These are phyloP conservation scores for Delphinus delphis DNA, from an alignment of 2,113 vertebrate genomes.

Conservation along the genomic window DNA sequence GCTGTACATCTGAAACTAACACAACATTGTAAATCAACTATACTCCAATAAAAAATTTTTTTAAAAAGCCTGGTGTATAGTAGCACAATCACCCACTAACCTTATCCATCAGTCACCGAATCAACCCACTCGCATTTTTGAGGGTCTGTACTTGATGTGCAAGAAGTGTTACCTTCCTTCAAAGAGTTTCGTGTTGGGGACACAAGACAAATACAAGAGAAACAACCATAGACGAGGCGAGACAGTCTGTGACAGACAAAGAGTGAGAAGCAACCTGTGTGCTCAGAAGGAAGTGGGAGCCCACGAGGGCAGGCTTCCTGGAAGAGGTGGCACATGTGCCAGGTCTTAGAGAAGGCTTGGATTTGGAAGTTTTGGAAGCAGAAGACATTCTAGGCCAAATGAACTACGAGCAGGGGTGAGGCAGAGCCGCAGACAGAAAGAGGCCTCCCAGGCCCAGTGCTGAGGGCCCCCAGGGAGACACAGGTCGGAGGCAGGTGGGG, in stretches of 20 bases:
- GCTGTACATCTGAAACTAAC: too few relatives aligned
- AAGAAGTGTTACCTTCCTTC: not conserved
- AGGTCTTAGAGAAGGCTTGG: not conserved
- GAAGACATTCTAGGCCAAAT: not conserved
- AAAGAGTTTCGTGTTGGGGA: not conserved
- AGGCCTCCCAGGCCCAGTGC: not conserved
- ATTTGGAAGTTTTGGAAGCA: not conserved
- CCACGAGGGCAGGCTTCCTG: not conserved
- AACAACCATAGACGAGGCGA: not conserved
- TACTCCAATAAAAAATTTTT: too few relatives aligned
- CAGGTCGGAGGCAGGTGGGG: too few relatives aligned
- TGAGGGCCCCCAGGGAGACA: not conserved
- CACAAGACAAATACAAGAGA: not conserved
- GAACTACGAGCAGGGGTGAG: not conserved
- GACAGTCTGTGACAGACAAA: not conserved
- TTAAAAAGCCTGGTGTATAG: not conserved
- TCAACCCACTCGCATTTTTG: not conserved
- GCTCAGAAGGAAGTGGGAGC: rapidly evolving
- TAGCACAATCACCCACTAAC: not conserved
- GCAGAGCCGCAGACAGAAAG: not conserved
- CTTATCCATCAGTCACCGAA: not conserved
- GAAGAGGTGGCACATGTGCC: rapidly evolving
- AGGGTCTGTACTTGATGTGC: not conserved
- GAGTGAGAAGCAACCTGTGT: not conserved
- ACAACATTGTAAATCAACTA: too few relatives aligned